A percentile compares a stretch with the other conserved stretches of the same genome.
Evolutionary conservation across 1,140 invertebrate genomes (phyloP).

Genomic region (Nylanderia fulva): DNA sequence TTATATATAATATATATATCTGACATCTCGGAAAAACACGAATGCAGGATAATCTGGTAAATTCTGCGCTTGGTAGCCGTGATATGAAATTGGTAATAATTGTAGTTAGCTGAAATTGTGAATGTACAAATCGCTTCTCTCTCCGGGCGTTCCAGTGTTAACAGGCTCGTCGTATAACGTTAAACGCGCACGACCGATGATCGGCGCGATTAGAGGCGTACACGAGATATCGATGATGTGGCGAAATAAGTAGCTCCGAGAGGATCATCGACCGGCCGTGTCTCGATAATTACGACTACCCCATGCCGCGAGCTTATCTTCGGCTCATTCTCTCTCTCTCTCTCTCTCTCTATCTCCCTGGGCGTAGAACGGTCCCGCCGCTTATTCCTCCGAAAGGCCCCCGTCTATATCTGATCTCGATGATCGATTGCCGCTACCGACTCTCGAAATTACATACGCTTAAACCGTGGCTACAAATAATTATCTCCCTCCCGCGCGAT

Average conservation of each 20-base stretch:
- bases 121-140: slow-evolving; percentile 4
- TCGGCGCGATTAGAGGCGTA: slow-evolving; percentile 54
- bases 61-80: slow-evolving; percentile 1
- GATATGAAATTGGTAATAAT: slow-evolving; percentile 34
- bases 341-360: too few species aligned
- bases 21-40: not conserved
- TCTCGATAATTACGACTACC: slow-evolving; percentile 79
- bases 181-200: slow-evolving; percentile 35
- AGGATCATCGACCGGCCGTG: slow-evolving; percentile 77
- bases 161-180: slow-evolving; percentile 35
- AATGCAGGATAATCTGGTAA: not conserved
- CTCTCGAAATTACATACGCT: slow-evolving; percentile 76
- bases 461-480: slow-evolving; percentile 72
- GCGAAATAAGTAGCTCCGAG: slow-evolving; percentile 69
- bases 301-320: slow-evolving; percentile 78
- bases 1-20: not conserved
- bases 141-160: slow-evolving; percentile 23
- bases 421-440: slow-evolving; percentile 79
- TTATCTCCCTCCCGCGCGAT: slow-evolving; percentile 71
- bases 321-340: slow-evolving; percentile 54
- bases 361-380: too few species aligned
- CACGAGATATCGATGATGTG: slow-evolving; percentile 71
- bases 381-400: slow-evolving; percentile 57
- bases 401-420: slow-evolving; percentile 72
- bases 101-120: slow-evolving; percentile 25